These are phyloP conservation scores for Columba livia DNA, from an alignment of 2,113 vertebrate species.

Conservation along the genomic window DNA sequence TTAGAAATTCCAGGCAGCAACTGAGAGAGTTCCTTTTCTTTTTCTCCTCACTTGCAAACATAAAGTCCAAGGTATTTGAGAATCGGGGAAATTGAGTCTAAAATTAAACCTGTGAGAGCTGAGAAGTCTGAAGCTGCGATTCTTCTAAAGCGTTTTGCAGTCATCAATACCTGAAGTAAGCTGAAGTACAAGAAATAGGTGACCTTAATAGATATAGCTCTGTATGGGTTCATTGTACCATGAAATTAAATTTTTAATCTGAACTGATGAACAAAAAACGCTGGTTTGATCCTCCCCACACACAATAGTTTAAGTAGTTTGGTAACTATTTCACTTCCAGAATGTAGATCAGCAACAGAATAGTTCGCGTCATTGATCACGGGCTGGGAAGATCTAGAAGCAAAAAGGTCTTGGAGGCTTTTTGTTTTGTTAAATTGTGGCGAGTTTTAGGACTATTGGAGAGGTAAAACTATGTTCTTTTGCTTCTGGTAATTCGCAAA, in stretches of 20 bases:
- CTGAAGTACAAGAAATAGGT: conserved; percentile 64
- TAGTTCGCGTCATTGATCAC: neutral
- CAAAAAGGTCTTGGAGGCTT: neutral
- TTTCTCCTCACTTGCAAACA: neutral
- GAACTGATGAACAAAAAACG: conserved; percentile 81
- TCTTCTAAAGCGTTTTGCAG: conserved; percentile 67
- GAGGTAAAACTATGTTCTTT: neutral
- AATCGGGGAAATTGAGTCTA: conserved; percentile 5
- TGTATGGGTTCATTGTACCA: conserved; percentile 75
- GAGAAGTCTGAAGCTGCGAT: conserved; percentile 52
- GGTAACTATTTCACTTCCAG: conserved; percentile 68
- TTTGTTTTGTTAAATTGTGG: neutral
- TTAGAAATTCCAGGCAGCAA: conserved; percentile 58
- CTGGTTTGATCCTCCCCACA: conserved; percentile 53
- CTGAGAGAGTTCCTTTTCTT: neutral
- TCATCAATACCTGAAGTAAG: conserved; percentile 64
- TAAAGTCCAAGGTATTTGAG: neutral
- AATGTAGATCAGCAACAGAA: neutral
- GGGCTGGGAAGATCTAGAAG: neutral
- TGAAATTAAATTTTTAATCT: conserved; percentile 85
- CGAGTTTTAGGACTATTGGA: neutral
- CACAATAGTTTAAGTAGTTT: conserved; percentile 62
- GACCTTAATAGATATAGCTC: conserved; percentile 80
- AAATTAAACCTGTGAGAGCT: conserved; percentile 21
- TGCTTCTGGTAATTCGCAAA: conserved; percentile 1